phyloP scores from a whole-genome alignment of 2,797 vertebrate species.

The Spinibarbus caldwelli region DNA sequence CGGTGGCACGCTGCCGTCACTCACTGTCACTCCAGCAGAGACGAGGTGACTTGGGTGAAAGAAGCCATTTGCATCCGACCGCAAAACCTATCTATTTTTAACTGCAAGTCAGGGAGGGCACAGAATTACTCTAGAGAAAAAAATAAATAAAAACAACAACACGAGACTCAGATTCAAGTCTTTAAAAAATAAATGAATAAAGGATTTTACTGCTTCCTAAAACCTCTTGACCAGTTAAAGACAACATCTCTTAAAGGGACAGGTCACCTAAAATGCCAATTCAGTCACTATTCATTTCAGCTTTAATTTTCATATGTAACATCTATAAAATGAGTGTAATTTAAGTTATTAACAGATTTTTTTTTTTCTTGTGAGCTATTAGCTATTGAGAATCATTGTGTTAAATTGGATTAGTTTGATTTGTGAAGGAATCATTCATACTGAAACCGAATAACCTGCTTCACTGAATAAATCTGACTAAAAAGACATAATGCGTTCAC shows the following conservation, averaged over 20 bases:
- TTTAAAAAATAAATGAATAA: background rate
- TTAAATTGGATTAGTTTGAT: background rate
- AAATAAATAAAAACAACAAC: too few relatives aligned
- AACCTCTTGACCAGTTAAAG: background rate
- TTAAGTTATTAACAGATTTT: background rate
- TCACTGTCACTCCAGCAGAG: conserved; percentile 67
- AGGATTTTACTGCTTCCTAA: background rate
- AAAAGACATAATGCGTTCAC: background rate
- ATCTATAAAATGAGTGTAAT: background rate
- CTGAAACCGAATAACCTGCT: background rate
- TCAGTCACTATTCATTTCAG: background rate
- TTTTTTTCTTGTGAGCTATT: background rate
- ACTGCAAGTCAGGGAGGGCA: conserved; percentile 13
- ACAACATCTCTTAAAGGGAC: background rate
- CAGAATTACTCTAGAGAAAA: background rate
- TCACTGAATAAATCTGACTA: background rate
- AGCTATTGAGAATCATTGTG: background rate
- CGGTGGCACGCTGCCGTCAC: conserved; percentile 62
- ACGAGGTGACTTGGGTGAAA: conserved; percentile 55
- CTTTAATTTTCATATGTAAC: background rate
- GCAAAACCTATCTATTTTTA: conserved; percentile 71
- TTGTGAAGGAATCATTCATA: background rate
- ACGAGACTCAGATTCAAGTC: background rate
- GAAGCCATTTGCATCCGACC: conserved; percentile 64
- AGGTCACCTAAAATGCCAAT: background rate